Evolutionary conservation across 1,140 invertebrate genomes (phyloP), one percentile per base, ranked within the genome.

Genomic region (Eumaeus atala): DNA sequence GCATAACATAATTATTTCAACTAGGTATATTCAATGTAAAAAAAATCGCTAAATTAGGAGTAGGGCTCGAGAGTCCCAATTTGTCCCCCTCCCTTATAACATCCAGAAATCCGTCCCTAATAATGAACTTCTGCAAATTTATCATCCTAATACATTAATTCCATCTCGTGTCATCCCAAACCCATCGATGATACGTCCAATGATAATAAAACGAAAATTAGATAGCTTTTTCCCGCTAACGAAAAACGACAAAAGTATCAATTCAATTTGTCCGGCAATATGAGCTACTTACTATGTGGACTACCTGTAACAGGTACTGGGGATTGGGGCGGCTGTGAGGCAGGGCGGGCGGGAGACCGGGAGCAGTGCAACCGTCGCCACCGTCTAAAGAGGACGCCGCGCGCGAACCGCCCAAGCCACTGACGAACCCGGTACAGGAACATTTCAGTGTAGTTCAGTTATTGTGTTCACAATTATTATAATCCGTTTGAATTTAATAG

Each of bases 221-320:
- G 2, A 9, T 40, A 9, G 10, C 37, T 40, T 40, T 40, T 40
- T 12, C 37, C 37, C 37, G 6, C 37, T 40, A 11, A 40, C 14
- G 9, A 6, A 40, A 10, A 40, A 40, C 36, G 9, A 10, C 37
- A 10, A 40, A 40, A 12, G 37, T 6, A 40, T 11, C 37, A 40
- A 83, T 79, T 83, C 68, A 62, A 72, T 71, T 75, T 77, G 72
- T 77, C 72, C 77, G 72, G 81, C 79, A 81, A 81, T 84, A 84
- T 66, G 62, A 73, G 74, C 77, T 83, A 81, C 77, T 81, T 73
- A 77, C 63, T 71, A 70, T 71, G 73, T 66, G 76, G 35, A 35
- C 28, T 73, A 81, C 77, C 77, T 79, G 78, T 74, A 69, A 69
- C 78, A 82, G 78, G 78, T 79, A 71, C 55, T 61, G 65, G 70